Evolutionary conservation across 1,140 invertebrate species (phyloP), one percentile per base, ranked within the genome.

Genomic region (Musca vetustissima): DNA sequence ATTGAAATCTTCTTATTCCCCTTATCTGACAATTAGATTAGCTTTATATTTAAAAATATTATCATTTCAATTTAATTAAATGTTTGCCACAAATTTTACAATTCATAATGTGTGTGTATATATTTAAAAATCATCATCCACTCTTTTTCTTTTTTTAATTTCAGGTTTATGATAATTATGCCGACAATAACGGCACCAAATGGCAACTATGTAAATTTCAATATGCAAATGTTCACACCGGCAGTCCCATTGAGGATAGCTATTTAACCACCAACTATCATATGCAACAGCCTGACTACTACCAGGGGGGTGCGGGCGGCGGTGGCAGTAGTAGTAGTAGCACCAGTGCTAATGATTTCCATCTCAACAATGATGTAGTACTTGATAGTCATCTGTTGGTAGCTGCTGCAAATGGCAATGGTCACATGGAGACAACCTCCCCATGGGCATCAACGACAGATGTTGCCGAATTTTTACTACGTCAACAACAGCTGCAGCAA

Each of bases 101-200:
- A 9, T 13, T 43, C 36, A 13, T 43, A 43, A 43, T 43, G 36
- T 43, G 36, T 43, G 6, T 43, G 36, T 43, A 43, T 28, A n/a
- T 28, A 3, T 28, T 4, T 28, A 28, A 28, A 9, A 43, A 9
- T 43, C 4, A 43, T 43, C 11, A 11, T 13, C 28, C 28, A 3
- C 9, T 32, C 28, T 9, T 43, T 13, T 43, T 43, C 4, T 11
- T 43, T 13, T 43, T 43, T 2, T 13, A 11, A 9, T 43, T 43
- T 43, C 36, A 86, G 85, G 83, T 86, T 14, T 85, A 83, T 67
- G 89, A 91, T 77, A 88, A 86, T 68, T 90, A 90, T 76, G 87
- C 87, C 0, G 89, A 89, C 69, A 81, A 82, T 64, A 90, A 90
- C 78, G 89, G 89, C 14, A 89, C 88, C 0, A 80, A 83, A 48